Conservation (phyloP, 2,113 vertebrate species). For the Elgaria multicarinata region DNA sequence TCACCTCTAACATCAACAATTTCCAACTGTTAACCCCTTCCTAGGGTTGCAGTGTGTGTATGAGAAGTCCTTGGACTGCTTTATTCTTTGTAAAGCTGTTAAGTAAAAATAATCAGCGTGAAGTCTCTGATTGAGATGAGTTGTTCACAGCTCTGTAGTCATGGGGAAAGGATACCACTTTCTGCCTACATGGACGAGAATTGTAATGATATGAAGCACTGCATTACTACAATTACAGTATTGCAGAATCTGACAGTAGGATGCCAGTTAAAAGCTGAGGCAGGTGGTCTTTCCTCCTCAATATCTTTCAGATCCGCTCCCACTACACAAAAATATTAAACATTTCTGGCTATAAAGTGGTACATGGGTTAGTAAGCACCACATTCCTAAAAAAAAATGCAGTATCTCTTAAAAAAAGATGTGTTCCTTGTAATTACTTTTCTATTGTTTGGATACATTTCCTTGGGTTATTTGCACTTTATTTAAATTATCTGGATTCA, state of each 20-base stretch:
- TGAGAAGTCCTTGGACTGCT: conserved; percentile 19
- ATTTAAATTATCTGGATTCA: not conserved
- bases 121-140: conserved; percentile 55
- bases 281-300: not conserved
- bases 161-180: conserved; percentile 6
- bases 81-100: conserved; percentile 50
- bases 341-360: not conserved
- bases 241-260: conserved; percentile 56
- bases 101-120: conserved; percentile 30
- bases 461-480: not conserved
- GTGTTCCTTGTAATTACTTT: not conserved
- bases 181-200: conserved; percentile 63
- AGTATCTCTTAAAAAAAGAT: not conserved
- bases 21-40: conserved; percentile 48
- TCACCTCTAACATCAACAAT: conserved; percentile 46
- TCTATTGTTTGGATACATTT: not conserved
- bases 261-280: conserved; percentile 44
- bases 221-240: conserved; percentile 41
- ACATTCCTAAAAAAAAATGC: not conserved
- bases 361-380: not conserved
- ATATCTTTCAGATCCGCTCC: not conserved
- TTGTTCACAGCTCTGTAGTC: conserved; percentile 64
- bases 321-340: not conserved
- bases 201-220: conserved; percentile 49
- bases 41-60: not conserved